phyloP scores from a whole-genome alignment of 2,797 vertebrate species.

The Lemur catta region DNA sequence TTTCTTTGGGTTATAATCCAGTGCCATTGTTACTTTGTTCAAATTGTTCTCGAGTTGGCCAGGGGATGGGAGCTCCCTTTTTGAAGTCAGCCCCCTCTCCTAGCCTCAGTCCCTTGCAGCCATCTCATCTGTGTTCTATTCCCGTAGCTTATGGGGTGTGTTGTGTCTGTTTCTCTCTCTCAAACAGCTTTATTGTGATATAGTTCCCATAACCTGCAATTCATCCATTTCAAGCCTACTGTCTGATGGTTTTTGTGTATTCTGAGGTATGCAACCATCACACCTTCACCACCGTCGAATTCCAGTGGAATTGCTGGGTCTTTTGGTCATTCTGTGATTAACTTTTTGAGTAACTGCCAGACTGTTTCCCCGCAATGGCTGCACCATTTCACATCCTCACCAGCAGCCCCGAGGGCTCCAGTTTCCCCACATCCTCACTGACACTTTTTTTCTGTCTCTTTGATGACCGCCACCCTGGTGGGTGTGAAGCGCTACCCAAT shows the following conservation, averaged over 20 bases:
- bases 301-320: background rate
- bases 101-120: background rate
- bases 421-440: background rate
- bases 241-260: background rate
- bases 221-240: background rate
- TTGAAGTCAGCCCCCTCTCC: background rate
- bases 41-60: background rate
- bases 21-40: background rate
- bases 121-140: background rate
- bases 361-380: background rate
- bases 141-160: background rate
- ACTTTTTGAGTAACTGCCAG: background rate
- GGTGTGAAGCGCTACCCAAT: no score
- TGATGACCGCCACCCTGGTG: background rate
- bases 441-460: background rate
- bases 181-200: background rate
- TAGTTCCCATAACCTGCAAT: background rate
- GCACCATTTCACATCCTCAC: background rate
- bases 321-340: background rate
- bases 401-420: fast-evolving
- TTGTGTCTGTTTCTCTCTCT: background rate
- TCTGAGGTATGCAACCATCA: background rate
- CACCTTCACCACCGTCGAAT: background rate
- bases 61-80: background rate
- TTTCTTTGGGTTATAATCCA: background rate